Percentiles rank a stretch among this genome's conserved stretches.
These are phyloP conservation scores for Tetramorium alpestre DNA, from an alignment of 1,140 invertebrate species.

Conservation along the genomic window DNA sequence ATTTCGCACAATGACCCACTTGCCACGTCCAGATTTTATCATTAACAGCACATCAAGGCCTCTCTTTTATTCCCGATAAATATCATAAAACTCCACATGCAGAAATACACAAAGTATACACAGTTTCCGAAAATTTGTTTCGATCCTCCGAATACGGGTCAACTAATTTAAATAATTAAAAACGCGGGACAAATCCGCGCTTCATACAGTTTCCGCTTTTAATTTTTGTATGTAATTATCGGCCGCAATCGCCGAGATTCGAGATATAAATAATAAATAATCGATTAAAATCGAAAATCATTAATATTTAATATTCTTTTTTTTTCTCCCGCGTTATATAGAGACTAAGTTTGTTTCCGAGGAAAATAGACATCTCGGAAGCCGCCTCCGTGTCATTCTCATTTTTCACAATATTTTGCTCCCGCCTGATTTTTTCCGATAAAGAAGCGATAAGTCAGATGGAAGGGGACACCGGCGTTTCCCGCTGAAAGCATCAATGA, in stretches of 20 bases:
- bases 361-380: slow-evolving; percentile 18
- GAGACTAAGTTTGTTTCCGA: not conserved
- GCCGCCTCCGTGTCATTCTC: not conserved
- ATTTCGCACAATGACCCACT: slow-evolving; percentile 50
- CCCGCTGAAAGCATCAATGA: slow-evolving; percentile 39
- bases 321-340: not conserved
- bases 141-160: not conserved
- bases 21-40: slow-evolving; percentile 46
- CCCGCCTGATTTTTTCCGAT: slow-evolving; percentile 42
- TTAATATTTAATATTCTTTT: not conserved
- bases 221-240: not conserved
- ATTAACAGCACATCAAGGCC: slow-evolving; percentile 9
- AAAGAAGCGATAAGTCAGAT: slow-evolving; percentile 54
- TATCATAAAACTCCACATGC: not conserved
- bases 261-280: no score
- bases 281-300: not conserved
- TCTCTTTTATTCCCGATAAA: slow-evolving; percentile 21
- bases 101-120: not conserved
- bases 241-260: not conserved
- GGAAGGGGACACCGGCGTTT: slow-evolving; percentile 27
- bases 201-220: not conserved
- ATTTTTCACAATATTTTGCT: slow-evolving; percentile 39
- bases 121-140: not conserved
- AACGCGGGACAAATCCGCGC: not conserved
- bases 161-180: not conserved